phyloP scores from a whole-genome alignment of 92 coral and sea anemone genomes.

The Meandrina meandrites region DNA sequence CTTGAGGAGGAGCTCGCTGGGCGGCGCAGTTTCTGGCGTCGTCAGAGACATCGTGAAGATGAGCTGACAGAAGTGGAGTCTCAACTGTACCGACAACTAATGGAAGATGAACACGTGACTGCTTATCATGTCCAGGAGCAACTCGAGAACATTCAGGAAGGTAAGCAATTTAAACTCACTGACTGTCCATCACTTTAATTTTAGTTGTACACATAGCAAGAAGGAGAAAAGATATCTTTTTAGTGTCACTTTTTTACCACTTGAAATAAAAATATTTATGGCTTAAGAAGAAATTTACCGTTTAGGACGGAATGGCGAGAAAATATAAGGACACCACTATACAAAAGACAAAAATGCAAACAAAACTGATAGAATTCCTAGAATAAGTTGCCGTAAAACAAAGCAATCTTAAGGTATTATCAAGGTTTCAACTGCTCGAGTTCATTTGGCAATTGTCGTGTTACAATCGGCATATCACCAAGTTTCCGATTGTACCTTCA shows the following conservation, averaged over 20 bases:
- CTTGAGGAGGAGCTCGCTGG: slow-evolving; percentile 94
- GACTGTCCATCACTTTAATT: no score
- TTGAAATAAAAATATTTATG: no score
- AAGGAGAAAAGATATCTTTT: no score
- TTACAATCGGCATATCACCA: background rate
- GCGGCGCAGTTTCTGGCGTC: slow-evolving; percentile 98
- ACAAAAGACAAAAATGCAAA: background rate
- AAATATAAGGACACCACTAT: no score
- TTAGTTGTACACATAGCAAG: no score
- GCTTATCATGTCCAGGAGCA: slow-evolving; percentile 85
- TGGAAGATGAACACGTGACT: slow-evolving; percentile 79
- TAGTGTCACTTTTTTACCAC: no score
- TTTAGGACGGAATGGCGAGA: no score
- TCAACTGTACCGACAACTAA: slow-evolving; percentile 64
- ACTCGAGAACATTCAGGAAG: slow-evolving; percentile 84
- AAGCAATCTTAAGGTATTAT: no score
- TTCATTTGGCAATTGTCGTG: background rate
- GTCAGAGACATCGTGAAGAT: slow-evolving; percentile 96
- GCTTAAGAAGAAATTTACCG: no score
- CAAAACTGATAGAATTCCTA: background rate
- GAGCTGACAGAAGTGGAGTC: slow-evolving; percentile 85
- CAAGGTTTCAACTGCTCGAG: no score
- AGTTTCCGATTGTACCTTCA: background rate
- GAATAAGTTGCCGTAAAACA: background rate
- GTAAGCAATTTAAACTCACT: slow-evolving; percentile 29